Base-by-base conservation (phyloP, 2,113 vertebrate genomes). In the Gorsachius goisagi region DNA sequence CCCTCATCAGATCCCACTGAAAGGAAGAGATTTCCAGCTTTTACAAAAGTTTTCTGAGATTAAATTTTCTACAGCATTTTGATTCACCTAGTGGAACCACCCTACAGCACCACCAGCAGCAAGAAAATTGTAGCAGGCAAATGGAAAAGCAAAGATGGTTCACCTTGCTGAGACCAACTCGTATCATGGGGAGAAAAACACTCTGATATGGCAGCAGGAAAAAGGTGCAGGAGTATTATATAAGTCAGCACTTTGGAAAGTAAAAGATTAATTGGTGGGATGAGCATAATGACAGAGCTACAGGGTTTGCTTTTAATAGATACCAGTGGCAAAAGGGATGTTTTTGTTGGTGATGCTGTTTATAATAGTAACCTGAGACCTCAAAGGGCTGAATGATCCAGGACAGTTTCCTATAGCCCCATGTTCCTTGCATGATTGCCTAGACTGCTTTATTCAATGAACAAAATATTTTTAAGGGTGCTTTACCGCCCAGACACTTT, bases 171-270 rank as follows among this genome's bases (percentile, higher is more conserved):
- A 55, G 6, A 58, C 11, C 14, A 74, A 47, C 2, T n/a, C n/a
- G n/a, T n/a, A n/a, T n/a, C n/a, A n/a, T 3, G 8, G 11, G 2
- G 18, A 4, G 3, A 10, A 4, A 64, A 73, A 6, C 19, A 22
- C 9, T 15, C 37, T 66, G 32, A 73, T 2, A 1, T 30, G 5
- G 22, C 35, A 60, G 28, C 16, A 74, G 18, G 32, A 85, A 28
- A 15, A 94, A 67, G 52, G 24, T 50, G 3, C 5, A 56, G 28
- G 33, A 37, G 7, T 28, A 68, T 24, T 41, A n/a, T 4, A 13
- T 13, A 7, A 53, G 8, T 35, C 9, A 69, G 9, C 17, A n/a
- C 39, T 85, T 88, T n/a, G 30, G 24, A 87, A 37, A 81, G 33
- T 41, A 81, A 88, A 90, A 69, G 32, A 69, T 47, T 26, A 62